Percentiles rank a stretch among this genome's conserved stretches.
Conservation (phyloP, 1,140 invertebrate species). For the Lysiphlebus fabarum region DNA sequence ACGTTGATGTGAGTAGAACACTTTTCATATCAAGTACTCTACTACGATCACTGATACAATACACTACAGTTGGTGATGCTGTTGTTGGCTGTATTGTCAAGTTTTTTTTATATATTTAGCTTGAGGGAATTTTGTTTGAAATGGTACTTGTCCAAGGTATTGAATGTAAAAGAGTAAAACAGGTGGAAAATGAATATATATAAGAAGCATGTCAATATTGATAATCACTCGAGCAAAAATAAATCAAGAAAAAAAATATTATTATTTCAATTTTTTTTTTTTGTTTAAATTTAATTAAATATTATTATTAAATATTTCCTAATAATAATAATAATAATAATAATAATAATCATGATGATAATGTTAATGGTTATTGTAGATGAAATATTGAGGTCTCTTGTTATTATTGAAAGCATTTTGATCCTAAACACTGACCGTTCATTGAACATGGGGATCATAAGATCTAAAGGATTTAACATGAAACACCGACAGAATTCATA, state of each 20-base stretch:
- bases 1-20: conserved; percentile 38
- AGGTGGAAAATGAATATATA: conserved; percentile 44
- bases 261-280: too few relatives aligned
- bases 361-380: not conserved
- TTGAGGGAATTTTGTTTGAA: conserved; percentile 27
- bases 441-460: conserved; percentile 23
- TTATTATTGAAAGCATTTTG: conserved; percentile 23
- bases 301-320: too few relatives aligned
- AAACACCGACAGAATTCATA: conserved; percentile 22
- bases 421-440: conserved; percentile 9
- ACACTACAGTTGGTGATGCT: conserved; percentile 37
- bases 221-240: conserved; percentile 40
- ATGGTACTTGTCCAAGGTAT: conserved; percentile 38
- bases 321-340: too few relatives aligned
- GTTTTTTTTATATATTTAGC: too few relatives aligned
- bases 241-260: too few relatives aligned
- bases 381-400: not conserved
- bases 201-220: conserved; percentile 47
- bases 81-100: not conserved
- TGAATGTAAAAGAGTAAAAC: conserved; percentile 38
- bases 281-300: too few relatives aligned
- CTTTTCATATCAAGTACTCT: conserved; percentile 49
- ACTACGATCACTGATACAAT: conserved; percentile 52
- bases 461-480: conserved; percentile 15
- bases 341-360: too few relatives aligned